Evolutionary conservation across 1,140 invertebrate genomes (phyloP), one percentile per base, ranked within the genome.

Genomic region (Muscidifurax raptorellus): DNA sequence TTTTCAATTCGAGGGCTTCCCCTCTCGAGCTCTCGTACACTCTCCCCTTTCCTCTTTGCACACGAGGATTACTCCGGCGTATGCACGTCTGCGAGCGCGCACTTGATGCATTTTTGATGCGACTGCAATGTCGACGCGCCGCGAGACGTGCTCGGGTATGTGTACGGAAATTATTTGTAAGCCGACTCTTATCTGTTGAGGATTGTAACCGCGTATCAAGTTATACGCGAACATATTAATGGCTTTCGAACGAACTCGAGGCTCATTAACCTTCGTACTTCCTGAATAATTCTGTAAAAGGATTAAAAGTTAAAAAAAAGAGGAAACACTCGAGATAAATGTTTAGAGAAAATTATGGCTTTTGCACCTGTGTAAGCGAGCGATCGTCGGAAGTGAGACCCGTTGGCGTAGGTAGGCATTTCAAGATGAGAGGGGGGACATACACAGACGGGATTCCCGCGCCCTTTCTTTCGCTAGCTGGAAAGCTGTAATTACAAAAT

Each of bases 401-500:
- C 52, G 52, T 22, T 59, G 6, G 3, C 59, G n/a, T 40, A 80
- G 78, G 78, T 80, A 67, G n/a, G 30, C 72, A 6, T 32, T n/a
- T 6, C 66, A 40, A 40, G 36, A n/a, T n/a, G 59, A 52, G 52
- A 80, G 40, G 30, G 28, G n/a, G n/a, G n/a, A n/a, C n/a, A n/a
- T n/a, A 74, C 6, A 59, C 25, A 64, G 28, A 25, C 4, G 59
- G 36, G 0, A 30, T 52, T 28, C 12, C 22, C 44, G 52, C 27
- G 30, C 47, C 47, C 71, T 36, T 67, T 59, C 18, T 59, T 22
- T 59, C 52, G 6, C 52, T 18, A n/a, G 52, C 52, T n/a, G 18
- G 18, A 59, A 36, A 64, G 87, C 87, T 86, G 87, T 87, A 87
- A 89, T 90, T 89, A 89, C 88, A 85, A 89, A 91, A 91, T 91